Evolutionary conservation across 2,888 invertebrate species (phyloP).

Genomic region (Dastarcus helophoroides): DNA sequence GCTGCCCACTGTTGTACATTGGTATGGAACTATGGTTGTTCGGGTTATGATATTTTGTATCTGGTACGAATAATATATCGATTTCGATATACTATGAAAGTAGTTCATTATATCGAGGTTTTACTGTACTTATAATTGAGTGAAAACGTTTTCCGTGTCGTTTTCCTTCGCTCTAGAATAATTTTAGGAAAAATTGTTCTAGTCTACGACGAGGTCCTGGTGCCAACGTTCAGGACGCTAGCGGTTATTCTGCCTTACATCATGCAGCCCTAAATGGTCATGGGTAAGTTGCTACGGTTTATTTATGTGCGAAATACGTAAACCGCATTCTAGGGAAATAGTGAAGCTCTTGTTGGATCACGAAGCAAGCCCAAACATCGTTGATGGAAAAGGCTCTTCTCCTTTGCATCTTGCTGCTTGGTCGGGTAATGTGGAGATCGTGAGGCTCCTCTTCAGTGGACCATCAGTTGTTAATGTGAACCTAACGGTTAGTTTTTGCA

Average conservation of each 20-base stretch:
- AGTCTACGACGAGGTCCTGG: slow-evolving; percentile 82
- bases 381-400: slow-evolving; percentile 83
- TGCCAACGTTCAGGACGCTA: slow-evolving; percentile 85
- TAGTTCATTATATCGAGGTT: too few relatives aligned
- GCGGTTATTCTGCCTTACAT: slow-evolving; percentile 88
- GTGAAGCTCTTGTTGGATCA: slow-evolving; percentile 72
- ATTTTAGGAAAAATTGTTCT: slow-evolving; percentile 30
- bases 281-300: slow-evolving; percentile 49
- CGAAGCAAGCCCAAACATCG: slow-evolving; percentile 80
- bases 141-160: too few relatives aligned
- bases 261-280: slow-evolving; percentile 90
- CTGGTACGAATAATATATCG: too few relatives aligned
- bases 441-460: slow-evolving; percentile 68
- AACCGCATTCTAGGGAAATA: slow-evolving; percentile 54
- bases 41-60: too few relatives aligned
- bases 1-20: too few relatives aligned
- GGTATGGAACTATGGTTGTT: too few relatives aligned
- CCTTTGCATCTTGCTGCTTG: slow-evolving; percentile 90
- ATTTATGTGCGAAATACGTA: neutral
- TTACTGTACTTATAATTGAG: too few relatives aligned
- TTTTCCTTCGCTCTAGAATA: too few relatives aligned
- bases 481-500: slow-evolving; percentile 66
- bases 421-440: slow-evolving; percentile 85
- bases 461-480: slow-evolving; percentile 78
- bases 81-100: too few relatives aligned